A percentile compares a stretch with the other conserved stretches of the same genome.
These are phyloP conservation scores for Ceriagrion tenellum DNA, from an alignment of 2,888 invertebrate species.

Conservation along the genomic window DNA sequence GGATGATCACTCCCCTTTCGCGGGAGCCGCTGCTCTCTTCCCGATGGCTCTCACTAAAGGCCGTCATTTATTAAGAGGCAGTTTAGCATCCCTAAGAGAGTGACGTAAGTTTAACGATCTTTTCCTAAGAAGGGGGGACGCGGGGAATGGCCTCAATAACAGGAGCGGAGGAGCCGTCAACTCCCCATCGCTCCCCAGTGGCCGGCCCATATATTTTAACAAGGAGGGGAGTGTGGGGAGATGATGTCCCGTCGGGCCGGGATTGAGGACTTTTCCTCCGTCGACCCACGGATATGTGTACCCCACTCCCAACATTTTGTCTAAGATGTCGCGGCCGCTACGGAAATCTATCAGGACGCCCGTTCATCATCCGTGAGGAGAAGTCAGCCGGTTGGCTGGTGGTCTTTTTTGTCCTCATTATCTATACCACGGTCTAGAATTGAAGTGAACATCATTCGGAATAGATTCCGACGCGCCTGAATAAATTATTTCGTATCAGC, in stretches of 20 bases:
- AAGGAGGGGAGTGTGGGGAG: too few relatives aligned
- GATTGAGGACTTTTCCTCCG: neutral
- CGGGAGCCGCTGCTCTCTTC: neutral
- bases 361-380: neutral
- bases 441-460: neutral
- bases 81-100: slow-evolving; percentile 45
- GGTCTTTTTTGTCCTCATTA: neutral
- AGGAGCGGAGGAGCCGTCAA: neutral
- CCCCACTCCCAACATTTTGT: too few relatives aligned
- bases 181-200: neutral
- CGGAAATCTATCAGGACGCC: neutral
- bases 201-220: slow-evolving; percentile 15
- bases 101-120: slow-evolving; percentile 22
- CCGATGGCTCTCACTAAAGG: neutral
- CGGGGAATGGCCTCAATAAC: neutral
- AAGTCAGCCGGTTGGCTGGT: neutral
- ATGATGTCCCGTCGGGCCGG: neutral
- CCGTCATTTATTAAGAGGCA: slow-evolving; percentile 52
- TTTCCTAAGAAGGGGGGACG: neutral
- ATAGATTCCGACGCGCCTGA: too few relatives aligned
- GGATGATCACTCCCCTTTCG: neutral
- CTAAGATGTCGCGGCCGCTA: neutral
- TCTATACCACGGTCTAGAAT: neutral
- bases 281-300: neutral
- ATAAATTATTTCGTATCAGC: too few relatives aligned